Evolutionary conservation across 2,113 vertebrate species (phyloP).

Genomic region (Pachycephala philippinensis): DNA sequence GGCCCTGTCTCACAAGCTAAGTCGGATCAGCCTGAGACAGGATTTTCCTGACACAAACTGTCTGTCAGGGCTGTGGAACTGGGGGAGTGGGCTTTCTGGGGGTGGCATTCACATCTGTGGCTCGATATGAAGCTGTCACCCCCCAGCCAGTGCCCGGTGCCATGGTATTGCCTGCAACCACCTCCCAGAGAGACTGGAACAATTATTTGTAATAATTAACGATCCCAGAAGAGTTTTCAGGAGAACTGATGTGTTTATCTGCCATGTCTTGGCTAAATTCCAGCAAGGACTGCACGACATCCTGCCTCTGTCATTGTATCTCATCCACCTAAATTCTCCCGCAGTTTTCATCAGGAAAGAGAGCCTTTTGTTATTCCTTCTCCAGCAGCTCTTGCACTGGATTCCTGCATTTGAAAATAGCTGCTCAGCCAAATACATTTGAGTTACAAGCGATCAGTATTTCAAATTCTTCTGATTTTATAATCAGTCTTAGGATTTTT

Average conservation of each 20-base stretch:
- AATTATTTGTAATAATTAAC: slow-evolving; percentile 3
- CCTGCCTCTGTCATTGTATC: neutral
- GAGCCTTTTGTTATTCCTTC: neutral
- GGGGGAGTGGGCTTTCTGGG: neutral
- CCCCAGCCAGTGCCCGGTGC: neutral
- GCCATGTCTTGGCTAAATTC: slow-evolving; percentile 2
- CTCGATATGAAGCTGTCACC: neutral
- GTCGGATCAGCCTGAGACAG: slow-evolving; percentile 62
- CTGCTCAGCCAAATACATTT: neutral
- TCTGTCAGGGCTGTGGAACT: slow-evolving; percentile 19
- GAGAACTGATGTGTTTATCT: slow-evolving; percentile 30
- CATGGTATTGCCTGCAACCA: accelerated
- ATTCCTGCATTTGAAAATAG: neutral
- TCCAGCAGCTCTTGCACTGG: neutral
- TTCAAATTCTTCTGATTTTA: neutral
- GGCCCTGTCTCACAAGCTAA: slow-evolving; percentile 55
- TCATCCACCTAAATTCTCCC: neutral
- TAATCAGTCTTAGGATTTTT: neutral
- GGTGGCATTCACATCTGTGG: neutral
- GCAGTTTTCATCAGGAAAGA: neutral
- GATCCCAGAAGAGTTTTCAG: neutral
- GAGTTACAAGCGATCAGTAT: neutral
- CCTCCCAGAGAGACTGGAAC: neutral
- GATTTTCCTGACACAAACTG: slow-evolving; percentile 57
- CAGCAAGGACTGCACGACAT: neutral